Conservation (phyloP, 2,888 invertebrate genomes). For the Cataglyphis cursor region DNA sequence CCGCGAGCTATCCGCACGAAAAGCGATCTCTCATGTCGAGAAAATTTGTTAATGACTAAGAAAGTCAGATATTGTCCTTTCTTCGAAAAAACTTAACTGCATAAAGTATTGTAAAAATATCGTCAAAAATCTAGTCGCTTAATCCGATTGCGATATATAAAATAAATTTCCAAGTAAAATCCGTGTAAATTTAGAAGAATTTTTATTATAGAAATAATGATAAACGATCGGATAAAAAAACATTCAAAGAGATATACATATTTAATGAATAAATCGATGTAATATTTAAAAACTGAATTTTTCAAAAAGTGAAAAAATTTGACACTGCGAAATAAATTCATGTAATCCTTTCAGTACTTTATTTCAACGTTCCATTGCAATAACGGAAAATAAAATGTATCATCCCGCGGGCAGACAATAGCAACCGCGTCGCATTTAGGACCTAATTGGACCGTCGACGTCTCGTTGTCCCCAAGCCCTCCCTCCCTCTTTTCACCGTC, state of each 20-base stretch:
- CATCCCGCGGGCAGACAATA: constrained; percentile 53
- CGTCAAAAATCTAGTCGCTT: neutral
- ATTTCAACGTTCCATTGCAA: neutral
- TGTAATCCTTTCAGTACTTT: neutral
- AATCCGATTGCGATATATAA: neutral
- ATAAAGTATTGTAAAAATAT: neutral
- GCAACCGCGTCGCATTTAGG: constrained; percentile 73
- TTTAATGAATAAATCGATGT: neutral
- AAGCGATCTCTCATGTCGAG: constrained; percentile 48
- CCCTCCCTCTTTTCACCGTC: constrained; percentile 58
- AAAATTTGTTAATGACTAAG: constrained; percentile 48
- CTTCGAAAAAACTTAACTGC: neutral
- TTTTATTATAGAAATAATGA: neutral
- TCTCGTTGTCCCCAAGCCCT: constrained; percentile 74
- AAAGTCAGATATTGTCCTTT: constrained; percentile 2
- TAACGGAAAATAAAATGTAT: constrained; percentile 57
- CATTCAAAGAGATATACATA: neutral
- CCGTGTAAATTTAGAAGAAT: neutral
- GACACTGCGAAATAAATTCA: neutral
- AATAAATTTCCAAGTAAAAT: neutral
- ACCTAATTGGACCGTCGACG: constrained; percentile 85
- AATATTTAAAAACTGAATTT: neutral
- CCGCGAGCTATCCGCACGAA: constrained; percentile 76
- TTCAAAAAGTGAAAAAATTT: neutral
- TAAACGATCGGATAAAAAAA: neutral